These are phyloP conservation scores for Trachops cirrhosus DNA, from an alignment of 2,797 vertebrate genomes.

Conservation along the genomic window DNA sequence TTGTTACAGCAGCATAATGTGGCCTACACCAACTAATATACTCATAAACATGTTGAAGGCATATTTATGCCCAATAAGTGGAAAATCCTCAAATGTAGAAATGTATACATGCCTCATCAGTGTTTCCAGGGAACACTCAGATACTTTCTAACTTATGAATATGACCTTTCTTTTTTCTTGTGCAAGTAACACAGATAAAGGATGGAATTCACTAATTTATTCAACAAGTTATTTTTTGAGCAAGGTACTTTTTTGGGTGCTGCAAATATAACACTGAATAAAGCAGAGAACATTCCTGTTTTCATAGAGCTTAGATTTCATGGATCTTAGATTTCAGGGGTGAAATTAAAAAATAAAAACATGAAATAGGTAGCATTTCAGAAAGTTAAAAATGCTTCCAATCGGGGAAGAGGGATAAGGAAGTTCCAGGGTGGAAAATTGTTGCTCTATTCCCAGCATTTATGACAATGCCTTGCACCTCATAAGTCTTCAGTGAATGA, in stretches of 20 bases:
- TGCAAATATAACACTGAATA: not conserved
- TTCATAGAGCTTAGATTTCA: not conserved
- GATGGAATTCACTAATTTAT: not conserved
- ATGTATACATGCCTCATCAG: not conserved
- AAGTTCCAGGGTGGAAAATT: not conserved
- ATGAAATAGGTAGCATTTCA: not conserved
- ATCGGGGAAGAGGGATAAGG: not conserved
- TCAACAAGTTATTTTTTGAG: not conserved
- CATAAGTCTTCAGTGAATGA: not conserved
- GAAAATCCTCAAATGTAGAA: not conserved
- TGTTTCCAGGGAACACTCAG: not conserved
- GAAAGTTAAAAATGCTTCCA: not conserved
- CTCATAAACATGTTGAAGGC: not conserved
- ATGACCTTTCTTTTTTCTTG: not conserved
- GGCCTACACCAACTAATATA: not conserved
- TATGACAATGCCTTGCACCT: not conserved
- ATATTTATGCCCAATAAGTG: not conserved
- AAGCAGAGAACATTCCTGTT: not conserved
- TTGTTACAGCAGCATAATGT: not conserved
- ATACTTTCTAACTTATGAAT: not conserved
- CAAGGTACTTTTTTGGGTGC: not conserved
- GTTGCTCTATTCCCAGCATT: not conserved
- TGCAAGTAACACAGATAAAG: not conserved
- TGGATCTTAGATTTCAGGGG: not conserved
- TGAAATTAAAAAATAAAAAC: not conserved